Conservation (phyloP, 1,140 invertebrate species). For the Thrips palmi region DNA sequence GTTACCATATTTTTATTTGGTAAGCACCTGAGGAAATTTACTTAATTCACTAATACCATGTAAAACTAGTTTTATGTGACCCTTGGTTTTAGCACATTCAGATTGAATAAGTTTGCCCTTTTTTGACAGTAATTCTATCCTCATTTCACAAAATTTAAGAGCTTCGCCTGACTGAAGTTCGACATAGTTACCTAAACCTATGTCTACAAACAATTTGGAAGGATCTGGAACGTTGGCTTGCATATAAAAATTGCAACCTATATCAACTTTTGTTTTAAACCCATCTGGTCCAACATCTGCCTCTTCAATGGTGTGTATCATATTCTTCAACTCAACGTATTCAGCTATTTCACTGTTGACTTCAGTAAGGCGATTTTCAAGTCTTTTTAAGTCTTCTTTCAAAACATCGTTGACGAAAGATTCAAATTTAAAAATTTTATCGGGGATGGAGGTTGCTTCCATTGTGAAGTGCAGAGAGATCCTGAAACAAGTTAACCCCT, state of each 20-base stretch:
- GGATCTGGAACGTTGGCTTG: constrained; percentile 48
- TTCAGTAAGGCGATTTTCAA: constrained; percentile 36
- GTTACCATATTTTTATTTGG: too few relatives aligned
- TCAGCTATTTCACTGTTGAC: constrained; percentile 52
- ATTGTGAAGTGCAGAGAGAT: too few relatives aligned
- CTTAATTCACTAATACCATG: constrained; percentile 40
- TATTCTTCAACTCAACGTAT: constrained; percentile 47
- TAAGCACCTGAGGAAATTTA: too few relatives aligned
- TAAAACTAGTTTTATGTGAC: constrained; percentile 61
- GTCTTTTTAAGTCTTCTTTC: constrained; percentile 36
- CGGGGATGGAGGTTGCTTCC: too few relatives aligned
- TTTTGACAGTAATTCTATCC: constrained; percentile 41
- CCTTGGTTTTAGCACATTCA: constrained; percentile 47
- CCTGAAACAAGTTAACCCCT: too few relatives aligned
- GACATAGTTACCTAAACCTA: constrained; percentile 55
- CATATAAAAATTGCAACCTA: constrained; percentile 58
- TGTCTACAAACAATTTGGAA: constrained; percentile 45
- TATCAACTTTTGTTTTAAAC: constrained; percentile 59
- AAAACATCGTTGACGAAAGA: constrained; percentile 44
- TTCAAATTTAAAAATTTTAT: constrained; percentile 30
- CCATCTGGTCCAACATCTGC: constrained; percentile 29
- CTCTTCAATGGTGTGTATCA: constrained; percentile 32
- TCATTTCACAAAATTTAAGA: constrained; percentile 43
- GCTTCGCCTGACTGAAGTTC: constrained; percentile 56
- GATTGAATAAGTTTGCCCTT: constrained; percentile 38